Percentiles rank a stretch among this genome's conserved stretches.
Evolutionary conservation across 2,888 invertebrate genomes (phyloP).

Genomic region (Platerodrilus igneus): DNA sequence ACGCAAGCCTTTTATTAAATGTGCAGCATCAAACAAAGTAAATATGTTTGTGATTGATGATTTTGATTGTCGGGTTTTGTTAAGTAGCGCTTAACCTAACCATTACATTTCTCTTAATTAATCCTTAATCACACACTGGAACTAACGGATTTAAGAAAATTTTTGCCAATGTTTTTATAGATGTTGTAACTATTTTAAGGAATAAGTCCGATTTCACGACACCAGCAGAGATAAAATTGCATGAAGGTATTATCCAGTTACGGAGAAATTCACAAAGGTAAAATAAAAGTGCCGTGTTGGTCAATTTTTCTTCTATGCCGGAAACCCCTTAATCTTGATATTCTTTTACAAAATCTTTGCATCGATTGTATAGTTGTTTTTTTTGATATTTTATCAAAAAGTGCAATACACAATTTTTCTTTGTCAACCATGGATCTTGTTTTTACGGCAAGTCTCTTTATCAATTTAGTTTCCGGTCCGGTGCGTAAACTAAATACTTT

Average conservation of each 20-base stretch:
- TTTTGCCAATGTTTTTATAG: conserved; percentile 7
- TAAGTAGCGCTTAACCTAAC: conserved; percentile 13
- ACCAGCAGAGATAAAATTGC: conserved; percentile 17
- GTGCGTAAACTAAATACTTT: conserved; percentile 27
- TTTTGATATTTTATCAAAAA: conserved; percentile 24
- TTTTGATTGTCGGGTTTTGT: conserved; percentile 12
- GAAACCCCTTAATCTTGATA: conserved; percentile 23
- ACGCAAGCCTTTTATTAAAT: conserved; percentile 18
- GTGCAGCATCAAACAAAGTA: conserved; percentile 18
- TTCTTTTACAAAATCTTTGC: conserved; percentile 21
- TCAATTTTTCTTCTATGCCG: conserved; percentile 17
- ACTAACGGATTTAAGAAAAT: conserved; percentile 14
- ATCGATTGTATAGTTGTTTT: conserved; percentile 16
- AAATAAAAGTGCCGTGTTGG: conserved; percentile 17
- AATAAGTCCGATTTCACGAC: conserved; percentile 13
- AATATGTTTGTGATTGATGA: conserved; percentile 11
- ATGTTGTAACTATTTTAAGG: conserved; percentile 11
- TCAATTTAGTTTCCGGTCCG: conserved; percentile 26
- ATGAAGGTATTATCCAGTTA: conserved; percentile 19
- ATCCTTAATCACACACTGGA: conserved; percentile 17
- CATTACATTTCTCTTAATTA: conserved; percentile 15
- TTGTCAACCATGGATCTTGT: conserved; percentile 26
- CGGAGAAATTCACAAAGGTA: conserved; percentile 16
- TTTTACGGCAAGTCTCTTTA: conserved; percentile 25
- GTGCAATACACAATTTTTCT: conserved; percentile 21